Evolutionary conservation across 2,888 invertebrate genomes (phyloP).

Genomic region (Pecten maximus): DNA sequence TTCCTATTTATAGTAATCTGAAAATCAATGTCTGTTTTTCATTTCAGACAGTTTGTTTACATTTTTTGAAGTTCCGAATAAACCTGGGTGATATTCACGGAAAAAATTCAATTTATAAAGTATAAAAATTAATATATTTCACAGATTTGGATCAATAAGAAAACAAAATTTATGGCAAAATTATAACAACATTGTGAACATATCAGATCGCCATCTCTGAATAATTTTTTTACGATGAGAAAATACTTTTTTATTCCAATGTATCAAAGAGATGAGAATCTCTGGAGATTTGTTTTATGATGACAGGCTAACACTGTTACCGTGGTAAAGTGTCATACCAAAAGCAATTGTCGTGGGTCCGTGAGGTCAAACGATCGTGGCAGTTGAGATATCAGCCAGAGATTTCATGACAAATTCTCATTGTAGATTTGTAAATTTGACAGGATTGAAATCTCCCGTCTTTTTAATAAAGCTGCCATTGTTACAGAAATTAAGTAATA

Average conservation of each 20-base stretch:
- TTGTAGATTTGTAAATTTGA: background rate
- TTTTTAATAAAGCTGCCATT: background rate
- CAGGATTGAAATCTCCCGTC: background rate
- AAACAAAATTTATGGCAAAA: background rate
- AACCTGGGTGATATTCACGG: background rate
- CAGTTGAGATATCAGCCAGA: background rate
- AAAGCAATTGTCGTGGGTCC: background rate
- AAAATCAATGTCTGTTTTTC: background rate
- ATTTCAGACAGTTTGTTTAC: background rate
- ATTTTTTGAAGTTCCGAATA: background rate
- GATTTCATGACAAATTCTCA: background rate
- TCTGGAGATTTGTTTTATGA: background rate
- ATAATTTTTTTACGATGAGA: background rate
- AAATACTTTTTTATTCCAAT: background rate
- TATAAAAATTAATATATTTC: background rate
- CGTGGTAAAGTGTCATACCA: background rate
- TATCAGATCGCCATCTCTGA: background rate
- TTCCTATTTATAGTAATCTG: background rate
- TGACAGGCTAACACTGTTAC: background rate
- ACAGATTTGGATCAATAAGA: background rate
- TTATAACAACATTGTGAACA: background rate
- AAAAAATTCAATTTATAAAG: background rate
- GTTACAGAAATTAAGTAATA: background rate
- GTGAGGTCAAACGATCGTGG: background rate
- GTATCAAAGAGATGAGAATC: conserved; percentile 6